Evolutionary conservation across 1,140 invertebrate species (phyloP), one percentile per base, ranked within the genome.

Genomic region (Psilanteris sp.): DNA sequence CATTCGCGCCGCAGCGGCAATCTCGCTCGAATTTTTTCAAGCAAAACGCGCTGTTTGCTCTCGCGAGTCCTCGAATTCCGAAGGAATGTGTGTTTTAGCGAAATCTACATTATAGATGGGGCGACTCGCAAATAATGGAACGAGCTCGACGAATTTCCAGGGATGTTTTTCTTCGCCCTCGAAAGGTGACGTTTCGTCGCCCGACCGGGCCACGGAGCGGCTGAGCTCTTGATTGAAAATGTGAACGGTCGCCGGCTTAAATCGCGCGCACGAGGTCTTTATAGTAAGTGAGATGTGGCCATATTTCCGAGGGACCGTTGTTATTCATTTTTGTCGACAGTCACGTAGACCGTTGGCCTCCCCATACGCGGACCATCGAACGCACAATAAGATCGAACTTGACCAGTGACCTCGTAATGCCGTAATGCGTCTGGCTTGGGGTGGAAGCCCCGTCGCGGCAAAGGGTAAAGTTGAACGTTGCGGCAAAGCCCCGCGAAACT

Each of bases 371-470:
- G n/a, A n/a, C 34, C 24, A 48, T 29, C 20, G 10, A 1, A 34
- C 0, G 9, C n/a, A 32, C 54, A 44, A 50, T 59, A 18, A 29
- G 48, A 13, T 62, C 24, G 46, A 72, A 72, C 57, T 72, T 72
- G 55, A 72, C 55, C 57, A 48, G 46, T 62, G 67, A 72, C 67
- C 67, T 52, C 48, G 24, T 61, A 71, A 71, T 50, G 18, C 67
- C 67, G 11, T 52, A 27, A 26, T n/a, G n/a, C n/a, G n/a, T n/a
- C 32, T 24, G 24, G 46, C 36, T 61, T 61, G 16, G 54, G 54
- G 52, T 59, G 37, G 9, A 44, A 46, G 20, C 41, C 52, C 52
- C 32, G 9, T 43, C 13, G 43, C 36, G 54, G 13, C 34, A 71
- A 71, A 70, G 43, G 62, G 41, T 61, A 22, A 62, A 7, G n/a